A percentile compares a stretch with the other conserved stretches of the same genome.
Evolutionary conservation across 2,113 vertebrate species (phyloP).

Genomic region (Bostrychus sinensis): DNA sequence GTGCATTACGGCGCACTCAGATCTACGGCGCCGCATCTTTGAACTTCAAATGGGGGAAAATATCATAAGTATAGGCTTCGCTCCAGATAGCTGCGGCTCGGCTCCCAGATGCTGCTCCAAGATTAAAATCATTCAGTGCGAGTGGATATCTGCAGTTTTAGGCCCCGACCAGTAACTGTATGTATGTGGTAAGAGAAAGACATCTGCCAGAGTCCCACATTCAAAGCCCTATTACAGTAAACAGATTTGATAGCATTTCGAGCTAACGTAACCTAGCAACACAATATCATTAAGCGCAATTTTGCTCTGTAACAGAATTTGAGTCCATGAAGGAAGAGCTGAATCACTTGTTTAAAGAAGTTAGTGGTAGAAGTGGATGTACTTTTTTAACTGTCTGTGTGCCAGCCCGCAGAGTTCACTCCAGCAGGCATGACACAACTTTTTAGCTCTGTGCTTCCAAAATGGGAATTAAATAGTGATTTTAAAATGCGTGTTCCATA

Average conservation of each 20-base stretch:
- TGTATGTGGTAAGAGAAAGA: constrained; percentile 16
- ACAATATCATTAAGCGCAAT: constrained; percentile 39
- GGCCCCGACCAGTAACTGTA: constrained; percentile 38
- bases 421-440: not conserved
- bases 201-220: constrained; percentile 28
- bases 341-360: constrained; percentile 31
- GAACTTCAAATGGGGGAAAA: constrained; percentile 76
- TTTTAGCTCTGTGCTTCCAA: too few species aligned
- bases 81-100: constrained; percentile 70
- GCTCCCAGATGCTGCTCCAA: constrained; percentile 69
- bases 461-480: too few species aligned
- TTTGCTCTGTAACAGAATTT: constrained; percentile 45
- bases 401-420: constrained; percentile 26
- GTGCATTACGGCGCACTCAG: constrained; percentile 63
- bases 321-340: constrained; percentile 20
- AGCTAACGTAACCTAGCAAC: constrained; percentile 53
- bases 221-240: constrained; percentile 25
- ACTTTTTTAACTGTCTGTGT: constrained; percentile 2
- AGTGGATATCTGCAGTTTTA: constrained; percentile 67
- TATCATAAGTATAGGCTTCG: constrained; percentile 73
- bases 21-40: constrained; percentile 73
- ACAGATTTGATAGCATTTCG: constrained; percentile 33
- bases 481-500: too few species aligned
- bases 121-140: constrained; percentile 71
- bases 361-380: constrained; percentile 17